phyloP scores from a whole-genome alignment of 2,888 invertebrate species.

The Odontocolon sp. region DNA sequence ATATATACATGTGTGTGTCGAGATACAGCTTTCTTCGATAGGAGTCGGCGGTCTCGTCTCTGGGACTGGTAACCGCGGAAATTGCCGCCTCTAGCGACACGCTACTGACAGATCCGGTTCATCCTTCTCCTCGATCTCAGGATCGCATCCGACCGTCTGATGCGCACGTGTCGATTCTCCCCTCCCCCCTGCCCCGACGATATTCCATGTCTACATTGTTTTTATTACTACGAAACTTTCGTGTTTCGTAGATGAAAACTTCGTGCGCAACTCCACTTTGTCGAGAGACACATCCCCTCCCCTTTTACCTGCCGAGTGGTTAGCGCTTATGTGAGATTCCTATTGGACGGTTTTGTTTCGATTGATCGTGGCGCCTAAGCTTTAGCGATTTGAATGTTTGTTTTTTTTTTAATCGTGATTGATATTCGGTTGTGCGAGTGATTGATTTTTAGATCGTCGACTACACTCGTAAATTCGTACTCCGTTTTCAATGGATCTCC shows the following conservation, averaged over 20 bases:
- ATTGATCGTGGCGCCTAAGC: too few relatives aligned
- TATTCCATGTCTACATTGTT: slow-evolving; percentile 20
- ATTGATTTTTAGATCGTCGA: too few relatives aligned
- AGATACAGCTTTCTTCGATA: too few relatives aligned
- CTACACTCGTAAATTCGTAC: too few relatives aligned
- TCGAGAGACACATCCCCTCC: background rate
- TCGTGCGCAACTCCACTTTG: slow-evolving; percentile 13
- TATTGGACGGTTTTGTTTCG: slow-evolving; percentile 1
- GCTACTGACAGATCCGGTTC: slow-evolving; percentile 63
- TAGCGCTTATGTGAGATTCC: background rate
- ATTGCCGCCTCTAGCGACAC: slow-evolving; percentile 66
- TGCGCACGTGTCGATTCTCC: slow-evolving; percentile 19
- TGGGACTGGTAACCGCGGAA: slow-evolving; percentile 37
- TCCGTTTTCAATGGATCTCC: too few relatives aligned
- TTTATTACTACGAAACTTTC: background rate
- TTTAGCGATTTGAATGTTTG: too few relatives aligned
- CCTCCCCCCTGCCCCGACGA: background rate
- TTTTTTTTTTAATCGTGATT: too few relatives aligned
- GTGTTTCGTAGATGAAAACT: slow-evolving; percentile 6
- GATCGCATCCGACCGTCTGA: background rate
- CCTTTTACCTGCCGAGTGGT: too few relatives aligned
- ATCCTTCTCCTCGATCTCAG: slow-evolving; percentile 40
- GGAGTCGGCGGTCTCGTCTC: slow-evolving; percentile 6
- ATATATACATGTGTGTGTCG: too few relatives aligned
- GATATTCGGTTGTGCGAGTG: too few relatives aligned